Conservation (phyloP, 37 sponge, comb jelly and placozoan species). For the Crambe crambe region DNA sequence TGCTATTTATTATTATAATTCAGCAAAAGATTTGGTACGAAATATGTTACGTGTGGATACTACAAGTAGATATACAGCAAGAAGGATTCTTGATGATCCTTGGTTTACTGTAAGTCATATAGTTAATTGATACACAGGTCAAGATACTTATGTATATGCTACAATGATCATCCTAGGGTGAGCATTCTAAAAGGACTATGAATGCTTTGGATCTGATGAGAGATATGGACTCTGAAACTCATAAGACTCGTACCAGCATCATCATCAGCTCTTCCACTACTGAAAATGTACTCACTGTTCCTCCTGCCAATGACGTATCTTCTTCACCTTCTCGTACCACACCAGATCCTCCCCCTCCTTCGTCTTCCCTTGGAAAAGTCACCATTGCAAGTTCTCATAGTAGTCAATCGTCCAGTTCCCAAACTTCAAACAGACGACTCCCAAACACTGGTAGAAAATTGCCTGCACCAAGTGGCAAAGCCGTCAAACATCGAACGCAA, state of each 20-base stretch:
- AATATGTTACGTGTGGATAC: slow-evolving; percentile 89
- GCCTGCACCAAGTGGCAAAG: too few species aligned
- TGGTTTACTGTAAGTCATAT: slow-evolving; percentile 86
- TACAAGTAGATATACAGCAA: slow-evolving; percentile 69
- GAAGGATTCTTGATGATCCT: slow-evolving; percentile 79
- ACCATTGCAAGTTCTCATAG: too few species aligned
- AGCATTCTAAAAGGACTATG: background rate
- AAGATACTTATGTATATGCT: background rate
- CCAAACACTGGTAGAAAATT: too few species aligned
- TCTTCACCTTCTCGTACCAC: too few species aligned
- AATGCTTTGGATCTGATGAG: slow-evolving; percentile 46
- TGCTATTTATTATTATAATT: background rate
- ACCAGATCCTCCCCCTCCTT: too few species aligned
- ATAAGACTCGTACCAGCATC: background rate
- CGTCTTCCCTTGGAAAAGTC: too few species aligned
- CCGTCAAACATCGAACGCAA: too few species aligned
- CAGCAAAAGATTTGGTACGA: slow-evolving; percentile 80
- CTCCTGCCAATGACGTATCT: too few species aligned
- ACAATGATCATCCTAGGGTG: background rate
- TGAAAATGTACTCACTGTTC: background rate
- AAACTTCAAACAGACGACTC: too few species aligned
- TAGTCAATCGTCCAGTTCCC: too few species aligned
- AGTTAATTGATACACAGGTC: background rate
- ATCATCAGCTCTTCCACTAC: background rate
- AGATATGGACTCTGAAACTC: slow-evolving; percentile 13